These are phyloP conservation scores for Rana temporaria DNA, from an alignment of 2,113 vertebrate species.

Conservation along the genomic window DNA sequence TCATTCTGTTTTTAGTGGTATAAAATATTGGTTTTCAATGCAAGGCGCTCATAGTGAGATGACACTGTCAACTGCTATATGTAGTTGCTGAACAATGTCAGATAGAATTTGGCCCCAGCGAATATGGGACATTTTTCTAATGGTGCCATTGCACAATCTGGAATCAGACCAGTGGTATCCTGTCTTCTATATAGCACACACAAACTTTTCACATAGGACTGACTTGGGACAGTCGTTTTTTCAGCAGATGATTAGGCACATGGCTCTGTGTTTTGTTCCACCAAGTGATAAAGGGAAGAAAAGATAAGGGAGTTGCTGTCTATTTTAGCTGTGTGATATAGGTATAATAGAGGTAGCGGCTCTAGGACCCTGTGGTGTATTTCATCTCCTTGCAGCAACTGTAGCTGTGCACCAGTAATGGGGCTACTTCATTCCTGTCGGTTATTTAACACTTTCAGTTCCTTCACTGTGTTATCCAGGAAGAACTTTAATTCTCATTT, in stretches of 20 bases:
- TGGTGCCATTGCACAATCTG: no score
- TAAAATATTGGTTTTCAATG: no score
- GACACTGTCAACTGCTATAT: no score
- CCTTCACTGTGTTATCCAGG: not conserved
- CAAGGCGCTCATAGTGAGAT: no score
- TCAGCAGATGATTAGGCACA: conserved; percentile 11
- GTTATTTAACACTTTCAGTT: not conserved
- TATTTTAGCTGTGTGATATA: not conserved
- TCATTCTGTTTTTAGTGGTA: no score
- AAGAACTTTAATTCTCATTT: no score
- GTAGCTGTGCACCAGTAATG: not conserved
- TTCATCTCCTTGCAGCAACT: not conserved
- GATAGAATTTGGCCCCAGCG: no score
- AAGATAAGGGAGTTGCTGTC: not conserved
- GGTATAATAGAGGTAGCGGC: not conserved
- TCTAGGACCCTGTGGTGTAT: not conserved
- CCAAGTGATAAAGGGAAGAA: not conserved
- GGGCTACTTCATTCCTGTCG: not conserved
- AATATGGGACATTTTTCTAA: no score
- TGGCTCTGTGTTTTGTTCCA: not conserved
- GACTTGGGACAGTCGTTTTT: conserved; percentile 5
- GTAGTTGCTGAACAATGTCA: no score
- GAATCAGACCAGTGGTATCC: not conserved
- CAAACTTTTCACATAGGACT: not conserved
- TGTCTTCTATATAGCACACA: not conserved